These are phyloP conservation scores for Phyto melanocephala DNA, from an alignment of 2,888 invertebrate genomes.

Conservation along the genomic window DNA sequence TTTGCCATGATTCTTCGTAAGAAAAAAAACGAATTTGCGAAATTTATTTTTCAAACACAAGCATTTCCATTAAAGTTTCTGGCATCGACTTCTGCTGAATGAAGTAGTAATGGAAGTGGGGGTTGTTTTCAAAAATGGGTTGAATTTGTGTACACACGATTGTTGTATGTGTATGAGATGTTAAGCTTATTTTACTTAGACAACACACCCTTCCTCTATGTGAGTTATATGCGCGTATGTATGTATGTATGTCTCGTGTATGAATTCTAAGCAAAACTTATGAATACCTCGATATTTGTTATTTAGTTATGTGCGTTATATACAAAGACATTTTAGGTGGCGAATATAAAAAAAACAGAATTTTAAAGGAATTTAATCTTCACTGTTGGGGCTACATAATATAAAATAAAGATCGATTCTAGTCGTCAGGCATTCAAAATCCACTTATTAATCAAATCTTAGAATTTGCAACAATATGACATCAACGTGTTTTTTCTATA, in stretches of 20 bases:
- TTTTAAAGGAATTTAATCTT: not conserved
- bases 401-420: too few relatives aligned
- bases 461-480: too few relatives aligned
- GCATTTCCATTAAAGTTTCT: slow-evolving; percentile 1
- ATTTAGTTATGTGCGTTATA: not conserved
- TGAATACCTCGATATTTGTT: slow-evolving; percentile 21
- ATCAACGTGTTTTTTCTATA: too few relatives aligned
- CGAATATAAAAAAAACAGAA: not conserved
- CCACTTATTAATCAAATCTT: too few relatives aligned
- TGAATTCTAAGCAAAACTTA: slow-evolving; percentile 34
- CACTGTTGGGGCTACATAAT: too few relatives aligned
- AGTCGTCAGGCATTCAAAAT: too few relatives aligned
- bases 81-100: not conserved
- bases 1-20: slow-evolving; percentile 18
- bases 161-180: not conserved
- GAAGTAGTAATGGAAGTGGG: not conserved
- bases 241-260: not conserved
- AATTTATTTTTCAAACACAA: slow-evolving; percentile 21
- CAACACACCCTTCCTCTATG: slow-evolving; percentile 27
- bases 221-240: not conserved
- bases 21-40: slow-evolving; percentile 34
- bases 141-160: slow-evolving; percentile 28
- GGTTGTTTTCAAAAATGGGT: slow-evolving; percentile 41
- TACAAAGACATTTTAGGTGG: not conserved
- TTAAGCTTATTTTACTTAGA: slow-evolving; percentile 30